phyloP scores from a whole-genome alignment of 2,797 vertebrate genomes.

The Luscinia luscinia region DNA sequence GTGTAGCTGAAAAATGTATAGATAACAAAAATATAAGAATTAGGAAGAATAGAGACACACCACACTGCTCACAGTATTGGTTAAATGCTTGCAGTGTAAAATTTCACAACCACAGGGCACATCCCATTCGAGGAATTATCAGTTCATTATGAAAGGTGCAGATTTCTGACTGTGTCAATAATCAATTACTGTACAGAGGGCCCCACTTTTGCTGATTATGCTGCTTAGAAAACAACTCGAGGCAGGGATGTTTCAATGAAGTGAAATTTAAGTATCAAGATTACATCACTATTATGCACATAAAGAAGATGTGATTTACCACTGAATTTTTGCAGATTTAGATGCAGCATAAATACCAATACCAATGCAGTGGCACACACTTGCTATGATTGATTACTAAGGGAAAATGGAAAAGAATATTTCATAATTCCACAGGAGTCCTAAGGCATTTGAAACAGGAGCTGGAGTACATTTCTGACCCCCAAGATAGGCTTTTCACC shows the following conservation, averaged over 20 bases:
- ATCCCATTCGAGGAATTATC: not conserved
- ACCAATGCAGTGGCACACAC: not conserved
- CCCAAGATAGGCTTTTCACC: not conserved
- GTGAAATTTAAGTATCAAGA: not conserved
- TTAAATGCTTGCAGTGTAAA: not conserved
- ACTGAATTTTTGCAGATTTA: not conserved
- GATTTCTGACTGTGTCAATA: not conserved
- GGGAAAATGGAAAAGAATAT: not conserved
- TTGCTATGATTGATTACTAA: not conserved
- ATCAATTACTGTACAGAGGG: no score
- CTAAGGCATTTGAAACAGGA: not conserved
- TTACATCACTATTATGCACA: not conserved
- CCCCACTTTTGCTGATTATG: not conserved
- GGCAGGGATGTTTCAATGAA: not conserved
- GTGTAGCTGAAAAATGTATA: not conserved
- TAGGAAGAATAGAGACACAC: not conserved
- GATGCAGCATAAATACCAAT: not conserved
- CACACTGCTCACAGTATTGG: not conserved
- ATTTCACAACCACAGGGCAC: not conserved
- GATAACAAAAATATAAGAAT: not conserved
- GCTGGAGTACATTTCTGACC: not conserved
- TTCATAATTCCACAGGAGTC: not conserved
- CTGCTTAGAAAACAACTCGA: not conserved
- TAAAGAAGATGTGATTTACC: not conserved
- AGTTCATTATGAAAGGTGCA: not conserved